phyloP scores from a whole-genome alignment of 2,888 invertebrate genomes.

The Limenitis camilla region DNA sequence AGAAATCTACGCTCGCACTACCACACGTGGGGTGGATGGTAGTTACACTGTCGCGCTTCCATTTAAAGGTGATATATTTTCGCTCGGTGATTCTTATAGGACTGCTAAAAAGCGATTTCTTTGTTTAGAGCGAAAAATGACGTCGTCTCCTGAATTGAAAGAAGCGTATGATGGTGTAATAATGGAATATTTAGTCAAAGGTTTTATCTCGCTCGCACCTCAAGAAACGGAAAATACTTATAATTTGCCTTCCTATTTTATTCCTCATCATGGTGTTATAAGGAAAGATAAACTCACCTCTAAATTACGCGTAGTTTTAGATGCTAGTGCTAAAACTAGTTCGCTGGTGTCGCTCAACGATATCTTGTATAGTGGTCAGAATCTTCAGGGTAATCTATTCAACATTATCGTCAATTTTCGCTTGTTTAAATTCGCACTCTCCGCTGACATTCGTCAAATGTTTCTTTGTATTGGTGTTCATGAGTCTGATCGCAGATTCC shows the following conservation, averaged over 20 bases:
- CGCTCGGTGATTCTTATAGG: not conserved
- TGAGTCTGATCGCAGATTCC: conserved; percentile 7
- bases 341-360: not conserved
- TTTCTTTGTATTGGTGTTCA: conserved; percentile 4
- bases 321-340: not conserved
- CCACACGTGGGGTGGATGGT: conserved; percentile 1
- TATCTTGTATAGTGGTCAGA: conserved; percentile 5
- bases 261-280: conserved; percentile 10
- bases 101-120: conserved; percentile 4
- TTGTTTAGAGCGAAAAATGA: conserved; percentile 13
- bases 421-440: conserved; percentile 2
- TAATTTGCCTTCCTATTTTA: conserved; percentile 5
- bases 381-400: conserved; percentile 9
- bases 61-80: conserved; percentile 1
- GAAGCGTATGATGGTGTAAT: conserved; percentile 12
- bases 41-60: conserved; percentile 14
- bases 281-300: conserved; percentile 1
- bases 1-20: conserved; percentile 6
- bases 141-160: not conserved
- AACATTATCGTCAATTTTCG: conserved; percentile 7
- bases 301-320: not conserved
- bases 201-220: conserved; percentile 1
- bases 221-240: not conserved
- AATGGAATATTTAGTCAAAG: conserved; percentile 11
- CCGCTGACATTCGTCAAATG: conserved; percentile 11